Conservation (phyloP, 2,888 invertebrate genomes). For the Sycophila texana region DNA sequence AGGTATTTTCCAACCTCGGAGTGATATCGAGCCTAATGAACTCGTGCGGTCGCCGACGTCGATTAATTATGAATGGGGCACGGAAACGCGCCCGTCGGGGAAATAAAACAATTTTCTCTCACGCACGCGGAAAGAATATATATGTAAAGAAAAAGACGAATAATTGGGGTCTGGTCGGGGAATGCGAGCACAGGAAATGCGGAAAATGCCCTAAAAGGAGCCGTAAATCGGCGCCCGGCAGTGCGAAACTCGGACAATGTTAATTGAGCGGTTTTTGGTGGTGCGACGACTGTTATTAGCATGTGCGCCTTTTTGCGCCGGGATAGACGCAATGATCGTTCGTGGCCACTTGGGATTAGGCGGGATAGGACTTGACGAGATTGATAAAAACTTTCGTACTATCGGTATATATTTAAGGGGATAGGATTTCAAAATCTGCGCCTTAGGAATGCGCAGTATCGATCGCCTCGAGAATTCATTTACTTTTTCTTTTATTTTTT, state of each 20-base stretch:
- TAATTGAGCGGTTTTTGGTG: constrained; percentile 63
- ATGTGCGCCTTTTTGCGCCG: constrained; percentile 5
- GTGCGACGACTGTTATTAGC: constrained; percentile 37
- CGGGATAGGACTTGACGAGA: constrained; percentile 15
- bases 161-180: constrained; percentile 42
- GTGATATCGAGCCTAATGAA: constrained; percentile 31
- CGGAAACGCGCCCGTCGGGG: constrained; percentile 32
- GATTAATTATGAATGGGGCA: constrained; percentile 44
- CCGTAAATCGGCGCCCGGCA: constrained; percentile 63
- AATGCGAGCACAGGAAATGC: constrained; percentile 27
- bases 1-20: background rate
- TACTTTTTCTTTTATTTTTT: too few species aligned
- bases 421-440: background rate
- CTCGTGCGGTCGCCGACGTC: constrained; percentile 15
- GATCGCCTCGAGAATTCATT: background rate
- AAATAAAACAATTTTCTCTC: constrained; percentile 9
- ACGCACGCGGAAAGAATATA: constrained; percentile 32
- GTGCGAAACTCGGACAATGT: constrained; percentile 62
- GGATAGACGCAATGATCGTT: constrained; percentile 22
- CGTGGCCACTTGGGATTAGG: constrained; percentile 55
- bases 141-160: constrained; percentile 41
- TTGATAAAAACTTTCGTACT: constrained; percentile 33
- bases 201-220: constrained; percentile 57
- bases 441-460: background rate
- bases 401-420: constrained; percentile 23